Evolutionary conservation across 2,797 vertebrate genomes (phyloP).

Genomic region (Champsocephalus gunnari): DNA sequence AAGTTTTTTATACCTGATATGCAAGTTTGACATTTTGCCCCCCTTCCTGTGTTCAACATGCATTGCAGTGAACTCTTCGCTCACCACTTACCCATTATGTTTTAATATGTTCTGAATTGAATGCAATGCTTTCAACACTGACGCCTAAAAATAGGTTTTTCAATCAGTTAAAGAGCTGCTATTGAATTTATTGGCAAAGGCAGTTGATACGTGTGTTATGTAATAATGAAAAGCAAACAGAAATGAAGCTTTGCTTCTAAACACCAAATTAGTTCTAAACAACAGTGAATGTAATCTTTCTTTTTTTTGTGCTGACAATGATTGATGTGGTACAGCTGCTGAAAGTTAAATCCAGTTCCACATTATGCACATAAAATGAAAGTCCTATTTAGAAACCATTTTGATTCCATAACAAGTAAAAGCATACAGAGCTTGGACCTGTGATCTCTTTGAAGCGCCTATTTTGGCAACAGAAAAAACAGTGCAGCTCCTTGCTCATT

Average conservation of each 20-base stretch:
- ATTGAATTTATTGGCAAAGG: slow-evolving; percentile 17
- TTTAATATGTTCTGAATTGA: slow-evolving; percentile 34
- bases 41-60: slow-evolving; percentile 27
- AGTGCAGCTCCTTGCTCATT: slow-evolving; percentile 43
- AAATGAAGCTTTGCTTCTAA: slow-evolving; percentile 7
- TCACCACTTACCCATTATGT: slow-evolving; percentile 22
- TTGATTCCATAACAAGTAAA: slow-evolving; percentile 10
- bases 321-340: neutral
- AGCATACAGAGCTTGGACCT: slow-evolving; percentile 29
- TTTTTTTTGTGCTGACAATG: slow-evolving; percentile 23
- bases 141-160: slow-evolving; percentile 37
- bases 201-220: slow-evolving; percentile 6
- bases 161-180: slow-evolving; percentile 21
- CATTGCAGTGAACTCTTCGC: slow-evolving; percentile 29
- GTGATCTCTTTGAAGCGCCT: slow-evolving; percentile 50
- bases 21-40: slow-evolving; percentile 50
- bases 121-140: slow-evolving; percentile 31
- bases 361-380: neutral
- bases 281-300: slow-evolving; percentile 27
- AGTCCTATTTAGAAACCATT: neutral
- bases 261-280: slow-evolving; percentile 20
- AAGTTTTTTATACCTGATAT: slow-evolving; percentile 1
- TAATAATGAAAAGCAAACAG: slow-evolving; percentile 36
- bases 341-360: neutral
- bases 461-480: slow-evolving; percentile 52